Evolutionary conservation across 2,113 vertebrate species (phyloP).

Genomic region (Struthidea cinerea): DNA sequence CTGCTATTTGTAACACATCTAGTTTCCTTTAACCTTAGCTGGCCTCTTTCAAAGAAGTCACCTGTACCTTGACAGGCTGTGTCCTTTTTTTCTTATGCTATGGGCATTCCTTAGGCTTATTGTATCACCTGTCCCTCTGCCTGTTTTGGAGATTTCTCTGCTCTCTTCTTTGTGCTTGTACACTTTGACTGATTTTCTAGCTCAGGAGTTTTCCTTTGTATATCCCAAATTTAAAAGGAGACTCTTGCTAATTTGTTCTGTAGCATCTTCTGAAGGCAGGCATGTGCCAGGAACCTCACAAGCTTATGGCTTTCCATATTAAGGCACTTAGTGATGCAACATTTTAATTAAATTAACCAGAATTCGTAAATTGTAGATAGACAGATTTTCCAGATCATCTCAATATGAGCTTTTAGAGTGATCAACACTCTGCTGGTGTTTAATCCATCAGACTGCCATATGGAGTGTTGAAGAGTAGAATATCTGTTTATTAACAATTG

Average conservation of each 20-base stretch:
- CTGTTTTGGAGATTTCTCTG: neutral
- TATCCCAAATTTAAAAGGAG: neutral
- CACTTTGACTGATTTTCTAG: neutral
- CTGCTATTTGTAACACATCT: neutral
- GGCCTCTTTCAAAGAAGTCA: neutral
- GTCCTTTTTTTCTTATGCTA: neutral
- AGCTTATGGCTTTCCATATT: slow-evolving; percentile 52
- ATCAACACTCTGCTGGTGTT: slow-evolving; percentile 59
- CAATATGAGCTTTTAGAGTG: slow-evolving; percentile 55
- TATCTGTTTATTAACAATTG: slow-evolving; percentile 60
- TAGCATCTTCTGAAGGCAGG: neutral
- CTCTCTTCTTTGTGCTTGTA: neutral
- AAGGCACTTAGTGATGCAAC: slow-evolving; percentile 60
- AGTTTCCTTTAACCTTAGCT: neutral
- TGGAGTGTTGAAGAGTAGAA: slow-evolving; percentile 51
- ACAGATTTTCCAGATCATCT: slow-evolving; percentile 64
- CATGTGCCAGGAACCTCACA: slow-evolving; percentile 23
- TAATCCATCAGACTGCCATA: slow-evolving; percentile 58
- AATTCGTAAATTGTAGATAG: slow-evolving; percentile 55
- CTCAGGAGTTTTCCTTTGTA: neutral
- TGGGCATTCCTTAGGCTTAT: neutral
- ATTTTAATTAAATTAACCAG: slow-evolving; percentile 67
- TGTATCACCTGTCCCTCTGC: neutral
- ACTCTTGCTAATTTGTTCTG: neutral
- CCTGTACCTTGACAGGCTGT: neutral